Evolutionary conservation across 2,888 invertebrate genomes (phyloP).

Genomic region (Meteorus cinctellus): DNA sequence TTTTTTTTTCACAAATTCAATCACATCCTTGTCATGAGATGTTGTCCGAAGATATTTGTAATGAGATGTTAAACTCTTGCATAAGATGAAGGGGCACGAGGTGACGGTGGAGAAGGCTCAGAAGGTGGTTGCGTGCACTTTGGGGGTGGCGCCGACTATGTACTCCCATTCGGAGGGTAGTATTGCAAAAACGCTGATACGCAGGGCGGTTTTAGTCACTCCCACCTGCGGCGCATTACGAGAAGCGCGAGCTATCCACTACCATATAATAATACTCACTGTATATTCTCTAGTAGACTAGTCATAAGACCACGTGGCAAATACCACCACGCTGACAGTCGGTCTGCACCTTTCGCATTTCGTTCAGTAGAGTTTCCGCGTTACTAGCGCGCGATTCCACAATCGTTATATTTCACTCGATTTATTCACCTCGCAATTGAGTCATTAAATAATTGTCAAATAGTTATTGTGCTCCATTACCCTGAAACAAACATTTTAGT

Average conservation of each 20-base stretch:
- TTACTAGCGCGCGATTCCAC: slow-evolving; percentile 11
- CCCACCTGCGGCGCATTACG: slow-evolving; percentile 62
- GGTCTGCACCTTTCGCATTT: slow-evolving; percentile 39
- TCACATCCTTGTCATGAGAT: no score
- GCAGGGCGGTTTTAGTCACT: slow-evolving; percentile 66
- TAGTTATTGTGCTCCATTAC: no score
- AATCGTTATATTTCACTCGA: neutral
- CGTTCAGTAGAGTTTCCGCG: slow-evolving; percentile 42
- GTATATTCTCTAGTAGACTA: neutral
- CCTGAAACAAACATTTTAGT: no score
- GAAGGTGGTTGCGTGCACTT: slow-evolving; percentile 24
- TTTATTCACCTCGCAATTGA: neutral
- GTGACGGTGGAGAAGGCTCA: neutral
- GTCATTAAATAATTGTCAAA: neutral
- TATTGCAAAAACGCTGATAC: slow-evolving; percentile 56
- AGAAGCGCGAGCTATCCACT: slow-evolving; percentile 47
- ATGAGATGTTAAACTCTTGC: no score
- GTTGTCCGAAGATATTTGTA: no score
- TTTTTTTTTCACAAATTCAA: no score
- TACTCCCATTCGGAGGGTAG: slow-evolving; percentile 40
- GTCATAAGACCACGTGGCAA: slow-evolving; percentile 37
- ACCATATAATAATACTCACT: slow-evolving; percentile 17
- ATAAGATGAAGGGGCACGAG: no score
- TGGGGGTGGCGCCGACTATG: slow-evolving; percentile 45
- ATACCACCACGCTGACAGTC: slow-evolving; percentile 24